These are phyloP conservation scores for Clarias gariepinus DNA, from an alignment of 2,113 vertebrate species.

Conservation along the genomic window DNA sequence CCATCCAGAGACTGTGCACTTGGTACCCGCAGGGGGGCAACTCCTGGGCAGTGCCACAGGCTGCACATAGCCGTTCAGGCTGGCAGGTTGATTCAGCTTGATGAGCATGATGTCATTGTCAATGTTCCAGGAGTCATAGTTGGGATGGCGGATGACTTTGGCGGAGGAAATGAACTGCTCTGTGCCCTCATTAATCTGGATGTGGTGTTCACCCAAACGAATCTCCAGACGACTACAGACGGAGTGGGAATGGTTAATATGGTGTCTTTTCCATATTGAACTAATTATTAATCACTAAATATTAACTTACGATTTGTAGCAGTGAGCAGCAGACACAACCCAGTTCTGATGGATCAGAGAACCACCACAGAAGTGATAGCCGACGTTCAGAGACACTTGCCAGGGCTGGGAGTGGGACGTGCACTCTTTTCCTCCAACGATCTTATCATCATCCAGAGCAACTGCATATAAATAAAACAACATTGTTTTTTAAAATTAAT, in stretches of 20 bases:
- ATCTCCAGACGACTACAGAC: slow-evolving; percentile 54
- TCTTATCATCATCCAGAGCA: slow-evolving; percentile 68
- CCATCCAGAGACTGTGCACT: slow-evolving; percentile 76
- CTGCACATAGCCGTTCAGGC: slow-evolving; percentile 56
- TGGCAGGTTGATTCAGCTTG: slow-evolving; percentile 55
- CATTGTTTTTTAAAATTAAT: neutral
- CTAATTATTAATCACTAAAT: neutral
- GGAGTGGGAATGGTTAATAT: neutral
- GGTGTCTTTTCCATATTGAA: neutral
- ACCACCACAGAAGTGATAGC: slow-evolving; percentile 70
- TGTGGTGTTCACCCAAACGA: slow-evolving; percentile 66
- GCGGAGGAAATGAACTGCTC: slow-evolving; percentile 58
- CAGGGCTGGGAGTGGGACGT: slow-evolving; percentile 61
- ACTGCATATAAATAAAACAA: slow-evolving; percentile 32
- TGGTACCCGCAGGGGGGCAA: slow-evolving; percentile 63
- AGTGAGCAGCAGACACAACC: slow-evolving; percentile 70
- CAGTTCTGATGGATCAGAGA: slow-evolving; percentile 63
- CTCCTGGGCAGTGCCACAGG: slow-evolving; percentile 62
- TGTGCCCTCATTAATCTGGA: slow-evolving; percentile 44
- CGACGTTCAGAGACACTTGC: slow-evolving; percentile 68
- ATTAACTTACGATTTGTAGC: slow-evolving; percentile 63
- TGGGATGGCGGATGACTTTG: slow-evolving; percentile 55
- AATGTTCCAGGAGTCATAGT: slow-evolving; percentile 55
- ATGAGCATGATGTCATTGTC: slow-evolving; percentile 78
- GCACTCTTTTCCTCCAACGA: slow-evolving; percentile 69